These are phyloP conservation scores for Caranx ignobilis DNA, from an alignment of 2,113 vertebrate species.

Conservation along the genomic window DNA sequence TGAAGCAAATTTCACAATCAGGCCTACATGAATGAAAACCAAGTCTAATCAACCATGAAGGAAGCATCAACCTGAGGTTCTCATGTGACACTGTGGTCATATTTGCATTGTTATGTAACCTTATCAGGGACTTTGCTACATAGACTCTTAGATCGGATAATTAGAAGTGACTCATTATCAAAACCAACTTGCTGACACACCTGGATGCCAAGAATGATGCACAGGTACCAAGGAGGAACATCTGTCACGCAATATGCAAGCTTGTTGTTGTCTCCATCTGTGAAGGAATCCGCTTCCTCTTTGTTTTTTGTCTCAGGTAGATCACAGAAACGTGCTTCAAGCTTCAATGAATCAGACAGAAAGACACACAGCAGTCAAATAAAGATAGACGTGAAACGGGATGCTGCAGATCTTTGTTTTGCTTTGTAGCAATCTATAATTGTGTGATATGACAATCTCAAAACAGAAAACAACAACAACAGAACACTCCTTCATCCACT, in stretches of 20 bases:
- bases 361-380: background rate
- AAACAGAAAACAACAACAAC: background rate
- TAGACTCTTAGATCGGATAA: background rate
- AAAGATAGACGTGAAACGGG: too few species aligned
- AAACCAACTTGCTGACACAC: conserved; percentile 59
- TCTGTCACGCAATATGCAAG: conserved; percentile 89
- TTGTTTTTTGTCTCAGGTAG: conserved; percentile 49
- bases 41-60: conserved; percentile 13
- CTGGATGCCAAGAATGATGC: conserved; percentile 94
- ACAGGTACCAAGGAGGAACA: conserved; percentile 93
- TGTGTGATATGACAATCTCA: background rate
- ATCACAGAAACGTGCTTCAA: conserved; percentile 75
- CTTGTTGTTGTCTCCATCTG: conserved; percentile 59
- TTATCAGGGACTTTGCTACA: background rate
- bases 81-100: conserved; percentile 36
- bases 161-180: background rate
- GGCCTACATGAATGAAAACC: background rate
- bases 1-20: conserved; percentile 21
- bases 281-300: conserved; percentile 51
- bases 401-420: background rate
- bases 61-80: background rate
- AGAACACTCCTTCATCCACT: background rate
- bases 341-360: conserved; percentile 50
- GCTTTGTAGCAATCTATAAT: background rate
- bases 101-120: conserved; percentile 28